Conservation (phyloP, 2,888 invertebrate genomes). For the Patella pellucida region DNA sequence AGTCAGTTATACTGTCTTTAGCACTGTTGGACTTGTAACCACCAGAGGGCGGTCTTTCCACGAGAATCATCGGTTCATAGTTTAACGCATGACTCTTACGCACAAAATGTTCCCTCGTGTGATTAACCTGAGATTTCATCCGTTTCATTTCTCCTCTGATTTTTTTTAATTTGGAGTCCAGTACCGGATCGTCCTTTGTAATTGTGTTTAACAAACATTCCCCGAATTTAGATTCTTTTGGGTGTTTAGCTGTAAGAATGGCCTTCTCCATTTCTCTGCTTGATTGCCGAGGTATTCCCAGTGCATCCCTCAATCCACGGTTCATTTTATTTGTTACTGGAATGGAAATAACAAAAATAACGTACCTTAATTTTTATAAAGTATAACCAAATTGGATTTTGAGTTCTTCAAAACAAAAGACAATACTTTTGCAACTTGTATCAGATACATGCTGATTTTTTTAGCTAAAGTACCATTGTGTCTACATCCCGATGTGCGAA, state of each 20-base stretch:
- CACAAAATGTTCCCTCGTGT: constrained; percentile 37
- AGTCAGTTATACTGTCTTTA: constrained; percentile 25
- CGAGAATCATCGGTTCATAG: constrained; percentile 60
- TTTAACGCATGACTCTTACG: constrained; percentile 48
- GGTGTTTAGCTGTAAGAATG: constrained; percentile 48
- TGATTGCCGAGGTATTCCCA: background rate
- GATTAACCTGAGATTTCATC: constrained; percentile 41
- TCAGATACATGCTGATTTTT: too few relatives aligned
- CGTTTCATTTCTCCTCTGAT: constrained; percentile 47
- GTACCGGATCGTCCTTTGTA: constrained; percentile 46
- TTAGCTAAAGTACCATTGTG: too few relatives aligned
- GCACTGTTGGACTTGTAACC: background rate
- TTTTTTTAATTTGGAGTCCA: constrained; percentile 39
- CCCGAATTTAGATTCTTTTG: constrained; percentile 56
- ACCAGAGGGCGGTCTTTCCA: constrained; percentile 51
- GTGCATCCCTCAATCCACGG: background rate
- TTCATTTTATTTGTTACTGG: background rate
- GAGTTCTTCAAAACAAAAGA: too few relatives aligned
- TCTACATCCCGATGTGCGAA: too few relatives aligned
- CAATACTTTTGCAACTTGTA: too few relatives aligned
- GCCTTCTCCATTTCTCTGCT: constrained; percentile 47
- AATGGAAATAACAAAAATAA: too few relatives aligned
- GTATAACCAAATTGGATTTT: too few relatives aligned
- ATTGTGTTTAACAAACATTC: constrained; percentile 50
- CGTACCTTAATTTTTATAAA: too few relatives aligned